Evolutionary conservation across 2,888 invertebrate genomes (phyloP), one percentile per base, ranked within the genome.

Genomic region (Xestobium rufovillosum): DNA sequence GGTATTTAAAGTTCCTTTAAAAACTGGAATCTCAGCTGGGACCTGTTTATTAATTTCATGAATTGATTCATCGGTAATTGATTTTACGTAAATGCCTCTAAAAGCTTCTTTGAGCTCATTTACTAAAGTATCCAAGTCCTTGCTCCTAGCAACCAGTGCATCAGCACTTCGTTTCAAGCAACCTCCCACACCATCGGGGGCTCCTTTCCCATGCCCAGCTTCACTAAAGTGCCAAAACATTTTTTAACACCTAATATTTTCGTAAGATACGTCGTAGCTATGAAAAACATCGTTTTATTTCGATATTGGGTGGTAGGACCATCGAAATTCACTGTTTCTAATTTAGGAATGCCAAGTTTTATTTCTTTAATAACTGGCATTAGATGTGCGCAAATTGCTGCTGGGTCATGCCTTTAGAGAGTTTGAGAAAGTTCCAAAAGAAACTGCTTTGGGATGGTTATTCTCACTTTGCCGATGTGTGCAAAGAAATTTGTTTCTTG

Each of bases 301-400:
- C 26, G 17, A n/a, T 42, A 42, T 16, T 42, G 39, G 1, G 36
- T 42, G 4, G 19, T 25, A n/a, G 42, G 42, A 2, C 42, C 39
- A 34, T 42, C 42, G 28, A 39, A 37, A 36, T 42, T 35, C 9
- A 39, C 28, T 26, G 31, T 27, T 26, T 37, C 33, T 23, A 37
- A 27, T 8, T 35, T 34, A n/a, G 39, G 37, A 14, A 39, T 12
- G 4, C 26, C 8, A 4, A 12, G 4, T 15, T 36, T 31, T 27
- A 42, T 25, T 12, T 35, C 35, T 14, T 38, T 30, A 25, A 29
- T 9, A 9, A 40, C n/a, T 15, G 39, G 42, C 4, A 26, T 31
- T 23, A 42, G 26, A 34, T 42, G 37, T 3, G 42, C 42, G 15
- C 34, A 39, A 15, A 42, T 42, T 2, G 42, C 36, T 8, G 27